Percentiles rank a stretch among this genome's conserved stretches.
These are phyloP conservation scores for Craseonycteris thonglongyai DNA, from an alignment of 2,113 vertebrate species.

Conservation along the genomic window DNA sequence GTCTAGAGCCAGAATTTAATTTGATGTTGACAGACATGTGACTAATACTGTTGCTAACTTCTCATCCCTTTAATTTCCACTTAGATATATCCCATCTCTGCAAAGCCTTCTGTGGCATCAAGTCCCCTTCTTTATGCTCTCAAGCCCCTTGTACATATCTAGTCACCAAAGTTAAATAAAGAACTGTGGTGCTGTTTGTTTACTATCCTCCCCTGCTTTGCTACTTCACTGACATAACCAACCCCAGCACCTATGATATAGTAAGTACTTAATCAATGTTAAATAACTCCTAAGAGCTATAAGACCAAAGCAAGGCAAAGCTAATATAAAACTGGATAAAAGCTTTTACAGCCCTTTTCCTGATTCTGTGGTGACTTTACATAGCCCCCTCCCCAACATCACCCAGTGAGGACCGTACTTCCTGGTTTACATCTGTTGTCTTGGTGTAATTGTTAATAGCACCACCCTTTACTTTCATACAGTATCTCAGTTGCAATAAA, in stretches of 20 bases:
- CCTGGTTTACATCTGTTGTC: not conserved
- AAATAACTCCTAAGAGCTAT: not conserved
- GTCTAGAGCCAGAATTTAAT: not conserved
- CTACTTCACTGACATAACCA: not conserved
- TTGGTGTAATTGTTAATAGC: not conserved
- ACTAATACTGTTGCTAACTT: not conserved
- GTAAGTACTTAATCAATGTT: not conserved
- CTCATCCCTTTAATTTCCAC: constrained; percentile 17
- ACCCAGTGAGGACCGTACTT: not conserved
- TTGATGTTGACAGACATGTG: not conserved
- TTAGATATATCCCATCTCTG: not conserved
- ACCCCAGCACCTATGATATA: not conserved
- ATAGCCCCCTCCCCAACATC: not conserved
- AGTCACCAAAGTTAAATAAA: constrained; percentile 6
- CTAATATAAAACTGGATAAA: constrained; percentile 15
- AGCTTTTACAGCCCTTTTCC: not conserved
- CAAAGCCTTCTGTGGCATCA: not conserved
- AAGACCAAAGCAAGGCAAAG: not conserved
- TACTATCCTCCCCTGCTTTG: not conserved
- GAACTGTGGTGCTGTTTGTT: not conserved
- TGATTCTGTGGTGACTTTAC: constrained; percentile 22
- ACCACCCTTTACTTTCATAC: not conserved
- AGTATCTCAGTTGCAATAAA: not conserved
- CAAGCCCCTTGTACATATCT: not conserved
- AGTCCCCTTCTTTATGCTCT: not conserved